Base-by-base conservation (phyloP, 2,113 vertebrate species). In the Vidua chalybeata region DNA sequence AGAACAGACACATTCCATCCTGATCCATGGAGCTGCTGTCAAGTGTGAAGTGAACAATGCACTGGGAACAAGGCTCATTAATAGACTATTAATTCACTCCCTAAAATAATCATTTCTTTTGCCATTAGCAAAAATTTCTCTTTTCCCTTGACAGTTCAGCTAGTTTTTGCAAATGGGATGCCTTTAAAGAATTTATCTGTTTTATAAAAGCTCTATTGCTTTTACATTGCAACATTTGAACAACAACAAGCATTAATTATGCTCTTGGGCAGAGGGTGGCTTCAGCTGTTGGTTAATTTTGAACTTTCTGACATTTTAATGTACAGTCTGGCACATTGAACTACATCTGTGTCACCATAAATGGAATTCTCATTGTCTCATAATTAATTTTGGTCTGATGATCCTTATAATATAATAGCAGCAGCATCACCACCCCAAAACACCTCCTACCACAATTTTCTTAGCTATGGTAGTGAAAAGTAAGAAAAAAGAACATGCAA, bases 31-130 rank as follows among this genome's bases (percentile, higher is more conserved):
- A 94, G 88, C 96, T 97, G 92, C 94, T 97, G 96, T 97, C 95
- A 97, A 97, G 95, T 96, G 96, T 96, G 94, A 96, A 97, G 95
- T 94, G 97, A 97, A 97, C 94, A 96, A 97, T 97, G 95, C 89
- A 87, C 95, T 95, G 94, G 96, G 94, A 97, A 86, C 95, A 97
- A 94, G 96, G 93, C 92, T 97, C 96, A 97, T 97, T 97, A 97
- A 97, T 95, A 97, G 89, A 76, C 92, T 91, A 97, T 95, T 97
- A 98, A 96, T 88, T 94, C 94, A 86, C 81, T 94, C 93, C 95
- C 95, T 95, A 96, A 97, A 97, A 97, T 92, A 96, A 96, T 94
- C 83, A 94, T 91, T 87, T 91, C 84, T 98, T 96, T 96, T 97
- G 96, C 95, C 96, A 96, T 97, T 96, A 96, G 91, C 90, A 94